These are phyloP conservation scores for Lycaena phlaeas DNA, from an alignment of 2,888 invertebrate species.

Conservation along the genomic window DNA sequence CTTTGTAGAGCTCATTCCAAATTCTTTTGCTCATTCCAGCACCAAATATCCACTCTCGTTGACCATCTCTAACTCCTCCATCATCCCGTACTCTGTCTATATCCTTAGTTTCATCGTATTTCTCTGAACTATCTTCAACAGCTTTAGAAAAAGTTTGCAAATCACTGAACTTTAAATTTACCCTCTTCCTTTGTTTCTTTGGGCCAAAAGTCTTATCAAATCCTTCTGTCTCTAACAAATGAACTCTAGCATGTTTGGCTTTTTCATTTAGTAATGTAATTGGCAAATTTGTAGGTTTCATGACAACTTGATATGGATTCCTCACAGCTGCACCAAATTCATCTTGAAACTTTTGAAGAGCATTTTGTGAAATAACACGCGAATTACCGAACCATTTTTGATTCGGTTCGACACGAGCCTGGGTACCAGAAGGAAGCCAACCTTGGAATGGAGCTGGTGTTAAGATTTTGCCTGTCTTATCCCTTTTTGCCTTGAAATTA, in stretches of 20 bases:
- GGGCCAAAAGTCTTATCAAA: slow-evolving; percentile 96
- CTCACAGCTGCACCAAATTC: slow-evolving; percentile 95
- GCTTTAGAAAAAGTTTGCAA: slow-evolving; percentile 83
- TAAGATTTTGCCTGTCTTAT: slow-evolving; percentile 91
- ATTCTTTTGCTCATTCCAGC: slow-evolving; percentile 97
- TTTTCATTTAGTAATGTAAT: slow-evolving; percentile 95
- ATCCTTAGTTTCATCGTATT: slow-evolving; percentile 89
- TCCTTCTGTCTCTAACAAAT: slow-evolving; percentile 95
- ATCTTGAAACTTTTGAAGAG: slow-evolving; percentile 91
- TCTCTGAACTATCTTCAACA: slow-evolving; percentile 79
- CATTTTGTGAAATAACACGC: slow-evolving; percentile 93
- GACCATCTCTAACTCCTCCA: slow-evolving; percentile 84
- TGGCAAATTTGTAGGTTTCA: slow-evolving; percentile 96
- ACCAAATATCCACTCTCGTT: slow-evolving; percentile 94
- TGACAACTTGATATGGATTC: slow-evolving; percentile 97
- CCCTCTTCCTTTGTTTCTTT: slow-evolving; percentile 92
- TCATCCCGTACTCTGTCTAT: slow-evolving; percentile 87
- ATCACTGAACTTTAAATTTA: slow-evolving; percentile 83
- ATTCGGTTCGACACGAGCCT: slow-evolving; percentile 96
- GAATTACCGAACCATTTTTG: slow-evolving; percentile 99
- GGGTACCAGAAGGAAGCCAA: slow-evolving; percentile 88
- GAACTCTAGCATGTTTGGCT: slow-evolving; percentile 91
- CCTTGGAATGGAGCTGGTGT: slow-evolving; percentile 97
- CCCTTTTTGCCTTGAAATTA: slow-evolving; percentile 95
- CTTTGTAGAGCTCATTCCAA: slow-evolving; percentile 99